phyloP scores from a whole-genome alignment of 1,140 invertebrate species.

The Drosophila pachea region DNA sequence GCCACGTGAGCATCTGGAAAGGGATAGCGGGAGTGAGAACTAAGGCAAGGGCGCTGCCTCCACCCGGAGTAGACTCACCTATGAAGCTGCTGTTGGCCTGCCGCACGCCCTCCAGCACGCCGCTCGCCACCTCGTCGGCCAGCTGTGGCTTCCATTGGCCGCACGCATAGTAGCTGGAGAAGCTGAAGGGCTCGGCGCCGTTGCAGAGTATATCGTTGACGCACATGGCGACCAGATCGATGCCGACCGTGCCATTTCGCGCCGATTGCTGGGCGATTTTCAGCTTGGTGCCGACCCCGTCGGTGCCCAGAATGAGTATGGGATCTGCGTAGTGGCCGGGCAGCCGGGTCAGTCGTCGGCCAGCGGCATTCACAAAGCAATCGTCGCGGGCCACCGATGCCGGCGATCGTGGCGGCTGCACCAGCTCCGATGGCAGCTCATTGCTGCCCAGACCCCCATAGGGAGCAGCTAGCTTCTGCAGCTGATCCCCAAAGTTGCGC shows the following conservation, averaged over 20 bases:
- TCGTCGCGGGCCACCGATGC: slow-evolving; percentile 20
- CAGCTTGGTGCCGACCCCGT: slow-evolving; percentile 98
- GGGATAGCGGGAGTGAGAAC: background rate
- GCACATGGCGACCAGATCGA: slow-evolving; percentile 99
- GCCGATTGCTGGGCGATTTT: slow-evolving; percentile 92
- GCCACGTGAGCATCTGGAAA: slow-evolving; percentile 93
- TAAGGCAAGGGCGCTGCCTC: background rate
- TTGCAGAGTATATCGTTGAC: slow-evolving; percentile 98
- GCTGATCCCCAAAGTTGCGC: slow-evolving; percentile 64
- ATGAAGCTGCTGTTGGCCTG: slow-evolving; percentile 92
- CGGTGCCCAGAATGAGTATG: slow-evolving; percentile 94
- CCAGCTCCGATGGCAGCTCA: slow-evolving; percentile 26
- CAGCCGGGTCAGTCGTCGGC: slow-evolving; percentile 53
- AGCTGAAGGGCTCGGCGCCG: slow-evolving; percentile 95
- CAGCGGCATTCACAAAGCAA: slow-evolving; percentile 51
- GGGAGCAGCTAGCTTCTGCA: slow-evolving; percentile 36
- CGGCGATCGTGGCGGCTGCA: background rate
- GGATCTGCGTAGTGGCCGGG: slow-evolving; percentile 85
- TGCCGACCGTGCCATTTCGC: slow-evolving; percentile 90
- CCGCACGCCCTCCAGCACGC: slow-evolving; percentile 91
- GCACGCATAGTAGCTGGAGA: slow-evolving; percentile 97
- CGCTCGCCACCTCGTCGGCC: slow-evolving; percentile 87
- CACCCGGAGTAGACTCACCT: slow-evolving; percentile 80
- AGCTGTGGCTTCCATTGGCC: slow-evolving; percentile 87
- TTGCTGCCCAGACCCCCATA: slow-evolving; percentile 45